Conservation (phyloP, 1,140 invertebrate species). For the Palaemon carinicauda region DNA sequence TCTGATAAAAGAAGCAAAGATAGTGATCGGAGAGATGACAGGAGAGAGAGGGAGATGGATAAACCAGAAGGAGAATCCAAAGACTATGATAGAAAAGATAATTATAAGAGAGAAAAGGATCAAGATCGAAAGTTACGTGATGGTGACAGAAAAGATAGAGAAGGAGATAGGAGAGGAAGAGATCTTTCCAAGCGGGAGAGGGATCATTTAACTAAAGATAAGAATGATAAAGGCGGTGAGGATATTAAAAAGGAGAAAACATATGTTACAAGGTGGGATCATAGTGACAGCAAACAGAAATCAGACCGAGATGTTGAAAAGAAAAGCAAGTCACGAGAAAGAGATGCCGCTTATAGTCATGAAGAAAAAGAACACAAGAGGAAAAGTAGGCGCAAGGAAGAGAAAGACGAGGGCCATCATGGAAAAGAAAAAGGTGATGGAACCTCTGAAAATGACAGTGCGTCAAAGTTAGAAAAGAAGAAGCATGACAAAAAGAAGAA, state of each 20-base stretch:
- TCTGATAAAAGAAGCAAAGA: conserved; percentile 2
- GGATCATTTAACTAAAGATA: conserved; percentile 24
- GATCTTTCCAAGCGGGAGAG: conserved; percentile 5
- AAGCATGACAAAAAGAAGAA: conserved; percentile 62
- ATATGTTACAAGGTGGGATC: background rate
- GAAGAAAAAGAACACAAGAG: conserved; percentile 47
- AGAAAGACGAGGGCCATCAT: conserved; percentile 64
- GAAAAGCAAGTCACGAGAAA: conserved; percentile 36
- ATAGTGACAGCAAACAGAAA: conserved; percentile 61
- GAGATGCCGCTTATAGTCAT: conserved; percentile 19
- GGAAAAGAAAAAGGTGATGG: conserved; percentile 47
- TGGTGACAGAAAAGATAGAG: conserved; percentile 18
- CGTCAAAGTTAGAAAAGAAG: conserved; percentile 65
- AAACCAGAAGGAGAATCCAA: conserved; percentile 43
- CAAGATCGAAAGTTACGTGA: conserved; percentile 29
- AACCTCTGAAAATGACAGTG: conserved; percentile 63
- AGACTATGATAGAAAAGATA: conserved; percentile 61
- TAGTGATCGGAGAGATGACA: conserved; percentile 61
- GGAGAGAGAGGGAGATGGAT: conserved; percentile 63
- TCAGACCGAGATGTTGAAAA: conserved; percentile 39
- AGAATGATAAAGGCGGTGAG: conserved; percentile 19
- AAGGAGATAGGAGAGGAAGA: conserved; percentile 63
- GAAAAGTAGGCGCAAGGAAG: conserved; percentile 63
- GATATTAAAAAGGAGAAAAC: background rate
- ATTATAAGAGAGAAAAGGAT: conserved; percentile 16